Evolutionary conservation across 2,888 invertebrate species (phyloP), one percentile per base, ranked within the genome.

Genomic region (Eupithecia exiguata): DNA sequence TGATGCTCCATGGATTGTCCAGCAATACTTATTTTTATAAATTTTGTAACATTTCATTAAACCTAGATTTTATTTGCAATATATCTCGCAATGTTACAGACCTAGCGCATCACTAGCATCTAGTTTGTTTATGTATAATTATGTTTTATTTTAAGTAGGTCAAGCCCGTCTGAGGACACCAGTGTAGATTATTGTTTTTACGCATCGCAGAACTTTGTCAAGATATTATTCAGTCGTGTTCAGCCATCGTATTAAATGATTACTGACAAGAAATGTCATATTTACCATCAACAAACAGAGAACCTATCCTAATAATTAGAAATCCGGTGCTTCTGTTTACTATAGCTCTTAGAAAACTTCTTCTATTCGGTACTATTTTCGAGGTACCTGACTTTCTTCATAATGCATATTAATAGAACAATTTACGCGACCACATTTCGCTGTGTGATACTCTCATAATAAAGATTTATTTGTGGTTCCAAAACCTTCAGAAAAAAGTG

Each of bases 161-260:
- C 75, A 76, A 73, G 73, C 69, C 66, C 43, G 63, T 65, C 53
- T 70, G 73, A 72, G 72, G 75, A 75, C 75, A 73, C 70, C 30
- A 62, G 61, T 65, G 68, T 43, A 70, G 72, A 72, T 72, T 70
- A 73, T 76, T 76, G 70, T 76, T 73, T 75, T 75, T 68, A 75
- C 68, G 70, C 71, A 40, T 62, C 66, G 66, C 21, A 71, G 68
- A 73, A 76, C 73, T 67, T 67, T 6, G 67, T 69, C 61, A 21
- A 68, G 72, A 75, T 53, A 53, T 69, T 69, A 62, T 66, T 69
- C 70, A 65, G 66, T 61, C 69, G 61, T 72, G 72, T 68, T 70
- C 67, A 75, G 53, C 68, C 69, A 75, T 62, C 35, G 40, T 70
- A 68, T 21, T 69, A 53, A 53, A 69, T 67, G 35, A 49, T 40